These are phyloP conservation scores for Tachysurus fulvidraco DNA, from an alignment of 2,113 vertebrate genomes.

Conservation along the genomic window DNA sequence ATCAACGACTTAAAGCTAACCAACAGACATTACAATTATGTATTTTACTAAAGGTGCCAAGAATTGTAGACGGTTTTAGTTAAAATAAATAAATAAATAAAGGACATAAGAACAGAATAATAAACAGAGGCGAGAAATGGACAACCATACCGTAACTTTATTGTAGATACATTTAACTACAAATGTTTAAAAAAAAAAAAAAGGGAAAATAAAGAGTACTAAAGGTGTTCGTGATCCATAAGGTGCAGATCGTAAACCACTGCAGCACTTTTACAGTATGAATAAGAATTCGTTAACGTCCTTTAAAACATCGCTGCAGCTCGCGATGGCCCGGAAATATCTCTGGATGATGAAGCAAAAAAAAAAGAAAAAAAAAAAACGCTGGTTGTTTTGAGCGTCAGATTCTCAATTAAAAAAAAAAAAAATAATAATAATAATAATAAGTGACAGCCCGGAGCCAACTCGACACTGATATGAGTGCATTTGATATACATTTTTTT, in stretches of 20 bases:
- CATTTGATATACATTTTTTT: slow-evolving; percentile 54
- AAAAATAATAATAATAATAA: background rate
- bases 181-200: slow-evolving; percentile 79
- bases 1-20: background rate
- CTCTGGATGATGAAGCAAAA: slow-evolving; percentile 65
- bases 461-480: slow-evolving; percentile 70
- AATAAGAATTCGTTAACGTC: slow-evolving; percentile 78
- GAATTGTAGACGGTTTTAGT: background rate
- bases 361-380: slow-evolving; percentile 29
- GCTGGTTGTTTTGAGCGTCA: slow-evolving; percentile 68
- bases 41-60: background rate
- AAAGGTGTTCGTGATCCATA: slow-evolving; percentile 88
- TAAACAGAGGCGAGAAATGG: slow-evolving; percentile 42
- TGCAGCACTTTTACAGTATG: slow-evolving; percentile 85
- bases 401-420: slow-evolving; percentile 61
- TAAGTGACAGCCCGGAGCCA: slow-evolving; percentile 36
- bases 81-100: background rate
- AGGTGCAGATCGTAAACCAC: slow-evolving; percentile 88
- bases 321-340: slow-evolving; percentile 76
- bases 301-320: slow-evolving; percentile 79
- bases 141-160: slow-evolving; percentile 93
- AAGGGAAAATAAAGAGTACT: slow-evolving; percentile 67
- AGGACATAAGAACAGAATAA: background rate
- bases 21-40: background rate
- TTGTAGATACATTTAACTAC: slow-evolving; percentile 94